Percentiles rank a stretch among this genome's conserved stretches.
These are phyloP conservation scores for Hydropsyche tenuis DNA, from an alignment of 1,140 invertebrate species.

Conservation along the genomic window DNA sequence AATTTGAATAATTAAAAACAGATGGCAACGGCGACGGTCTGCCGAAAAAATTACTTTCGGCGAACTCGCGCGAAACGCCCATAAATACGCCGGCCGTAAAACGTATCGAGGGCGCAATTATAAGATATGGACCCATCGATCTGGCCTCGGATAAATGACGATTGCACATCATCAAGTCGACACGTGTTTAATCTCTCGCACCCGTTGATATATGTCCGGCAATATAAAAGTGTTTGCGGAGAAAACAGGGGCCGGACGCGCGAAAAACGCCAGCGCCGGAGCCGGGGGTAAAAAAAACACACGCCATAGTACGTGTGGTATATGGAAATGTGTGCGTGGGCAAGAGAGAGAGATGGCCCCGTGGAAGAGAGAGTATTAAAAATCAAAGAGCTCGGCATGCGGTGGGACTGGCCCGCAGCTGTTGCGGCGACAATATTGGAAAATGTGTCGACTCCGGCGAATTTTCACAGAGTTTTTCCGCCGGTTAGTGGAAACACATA, in stretches of 20 bases:
- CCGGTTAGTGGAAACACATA: slow-evolving; percentile 9
- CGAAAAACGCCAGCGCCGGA: background rate
- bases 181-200: slow-evolving; percentile 31
- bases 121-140: too few species aligned
- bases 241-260: background rate
- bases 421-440: slow-evolving; percentile 41
- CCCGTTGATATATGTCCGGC: slow-evolving; percentile 34
- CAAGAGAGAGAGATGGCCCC: slow-evolving; percentile 25
- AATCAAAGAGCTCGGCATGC: slow-evolving; percentile 36
- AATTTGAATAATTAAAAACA: slow-evolving; percentile 39
- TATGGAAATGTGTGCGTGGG: background rate
- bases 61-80: background rate
- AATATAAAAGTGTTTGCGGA: slow-evolving; percentile 41
- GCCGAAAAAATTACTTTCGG: slow-evolving; percentile 16
- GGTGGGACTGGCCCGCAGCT: slow-evolving; percentile 29
- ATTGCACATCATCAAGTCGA: slow-evolving; percentile 30
- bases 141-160: slow-evolving; percentile 15
- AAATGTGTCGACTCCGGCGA: slow-evolving; percentile 42
- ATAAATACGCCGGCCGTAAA: background rate
- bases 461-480: slow-evolving; percentile 35
- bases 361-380: slow-evolving; percentile 38
- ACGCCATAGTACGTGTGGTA: background rate
- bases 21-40: slow-evolving; percentile 26
- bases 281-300: background rate
- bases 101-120: background rate